Evolutionary conservation across 92 coral and sea anemone genomes (phyloP), one percentile per base, ranked within the genome.

Genomic region (Porites rus): DNA sequence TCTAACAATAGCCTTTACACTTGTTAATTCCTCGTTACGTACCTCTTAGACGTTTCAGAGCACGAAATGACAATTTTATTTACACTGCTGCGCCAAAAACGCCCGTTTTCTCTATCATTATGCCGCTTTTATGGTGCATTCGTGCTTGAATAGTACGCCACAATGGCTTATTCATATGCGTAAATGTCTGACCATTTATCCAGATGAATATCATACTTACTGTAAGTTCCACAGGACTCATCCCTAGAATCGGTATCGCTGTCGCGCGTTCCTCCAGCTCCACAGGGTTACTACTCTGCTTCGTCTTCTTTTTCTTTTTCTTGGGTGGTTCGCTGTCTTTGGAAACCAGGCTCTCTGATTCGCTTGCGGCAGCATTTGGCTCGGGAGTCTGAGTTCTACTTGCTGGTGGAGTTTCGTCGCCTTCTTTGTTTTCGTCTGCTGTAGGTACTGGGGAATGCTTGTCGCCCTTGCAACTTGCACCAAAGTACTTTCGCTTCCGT

Each of bases 401-500:
- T 1, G 86, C 68, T 14, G 96, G 90, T 24, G 80, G 78, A 64
- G 82, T 82, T 16, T 82, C 87, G 9, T 81, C 84, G 74, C 92
- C 87, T 71, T 87, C 86, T 71, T 64, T 78, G 24, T 87, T 24
- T 19, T 77, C 88, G 12, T 87, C 91, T 43, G 84, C 43, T 8
- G 91, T 58, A 52, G 81, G 78, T 79, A 80, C 83, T 2, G 95
- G 94, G n/a, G 96, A 91, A 20, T 90, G 84, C 64, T 89, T 93
- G 51, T 90, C 95, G 54, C 85, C 87, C 58, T 88, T 88, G 20
- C 93, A 70, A 74, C 96, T 84, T 10, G 95, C 96, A 31, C 97
- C 96, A 76, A 92, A 97, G 87, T 97, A 95, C 65, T 97, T 97
- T 76, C 99, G 74, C 72, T 97, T 97, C 64, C 96, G 91, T 8